Evolutionary conservation across 2,797 vertebrate species (phyloP), one percentile per base, ranked within the genome.

Genomic region (Benthosema pterotum): DNA sequence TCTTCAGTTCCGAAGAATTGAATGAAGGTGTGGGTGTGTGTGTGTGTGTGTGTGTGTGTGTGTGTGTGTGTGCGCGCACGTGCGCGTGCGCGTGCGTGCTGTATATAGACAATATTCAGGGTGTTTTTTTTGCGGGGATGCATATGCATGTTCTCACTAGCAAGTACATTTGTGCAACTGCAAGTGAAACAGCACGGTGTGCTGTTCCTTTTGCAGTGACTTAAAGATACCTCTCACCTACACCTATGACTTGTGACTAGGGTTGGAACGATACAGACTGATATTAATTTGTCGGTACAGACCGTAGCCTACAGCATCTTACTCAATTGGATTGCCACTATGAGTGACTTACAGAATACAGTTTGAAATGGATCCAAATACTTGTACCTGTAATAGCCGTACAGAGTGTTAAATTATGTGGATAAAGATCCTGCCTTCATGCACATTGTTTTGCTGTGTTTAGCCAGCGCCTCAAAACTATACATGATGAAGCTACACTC

Each of bases 251-350:
- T 5, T 74, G 63, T 66, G 52, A 74, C 45, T 52, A 43, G 83
- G 84, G 87, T 90, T 89, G 85, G 84, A 80, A 87, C 80, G 85
- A 89, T 25, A 38, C 8, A 9, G 8, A 2, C 32, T 38, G 32
- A 9, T 38, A 38, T 38, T 38, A 38, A 9, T 19, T 19, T 2
- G 18, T 22, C 3, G 4, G 5, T 8, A 4, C 11, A 51, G 18
- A 32, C 7, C 7, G 28, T 32, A 32, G 28, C 28, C 28, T 32
- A 18, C 50, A 52, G 18, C 18, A 11, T 52, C 50, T 52, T 11
- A 11, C 18, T 52, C 6, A 19, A 52, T 22, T 52, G 18, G 12
- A 12, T 53, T 12, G 12, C 32, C 19, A 25, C 51, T 8, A 22
- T 15, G 5, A 32, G 22, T 53, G 22, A 52, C 25, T 17, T 25